Conservation (phyloP, 1,140 invertebrate species). For the Drosophila sp. region DNA sequence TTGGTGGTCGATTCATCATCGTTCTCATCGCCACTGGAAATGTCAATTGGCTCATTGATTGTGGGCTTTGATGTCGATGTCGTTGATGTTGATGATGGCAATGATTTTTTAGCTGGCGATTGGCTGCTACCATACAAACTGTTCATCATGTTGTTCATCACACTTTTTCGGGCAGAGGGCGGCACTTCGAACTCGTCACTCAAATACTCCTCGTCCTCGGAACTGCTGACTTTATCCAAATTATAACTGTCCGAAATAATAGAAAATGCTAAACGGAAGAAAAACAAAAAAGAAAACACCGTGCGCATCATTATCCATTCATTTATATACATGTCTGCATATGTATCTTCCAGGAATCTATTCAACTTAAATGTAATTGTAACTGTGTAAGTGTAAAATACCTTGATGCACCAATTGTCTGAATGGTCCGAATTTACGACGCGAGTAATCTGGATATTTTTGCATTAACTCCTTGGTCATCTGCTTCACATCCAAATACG, state of each 20-base stretch:
- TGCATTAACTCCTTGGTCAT: slow-evolving; percentile 89
- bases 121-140: slow-evolving; percentile 44
- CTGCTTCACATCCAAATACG: slow-evolving; percentile 88
- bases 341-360: not conserved
- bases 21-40: slow-evolving; percentile 85
- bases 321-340: too few relatives aligned
- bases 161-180: slow-evolving; percentile 82
- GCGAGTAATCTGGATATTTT: slow-evolving; percentile 88
- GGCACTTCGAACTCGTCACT: slow-evolving; percentile 65
- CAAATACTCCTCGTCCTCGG: slow-evolving; percentile 40
- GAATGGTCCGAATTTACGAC: slow-evolving; percentile 88
- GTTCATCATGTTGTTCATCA: slow-evolving; percentile 85
- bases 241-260: slow-evolving; percentile 85
- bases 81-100: not conserved
- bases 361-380: not conserved
- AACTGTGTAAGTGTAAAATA: slow-evolving; percentile 59
- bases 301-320: not conserved
- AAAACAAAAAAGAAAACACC: not conserved
- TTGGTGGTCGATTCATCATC: slow-evolving; percentile 67
- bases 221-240: slow-evolving; percentile 82
- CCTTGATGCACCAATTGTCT: slow-evolving; percentile 86
- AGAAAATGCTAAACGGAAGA: slow-evolving; percentile 82
- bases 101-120: not conserved
- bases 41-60: slow-evolving; percentile 84
- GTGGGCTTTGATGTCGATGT: slow-evolving; percentile 52